Percentiles rank a stretch among this genome's conserved stretches.
Evolutionary conservation across 2,888 invertebrate species (phyloP).

Genomic region (Caenorhabditis afra): DNA sequence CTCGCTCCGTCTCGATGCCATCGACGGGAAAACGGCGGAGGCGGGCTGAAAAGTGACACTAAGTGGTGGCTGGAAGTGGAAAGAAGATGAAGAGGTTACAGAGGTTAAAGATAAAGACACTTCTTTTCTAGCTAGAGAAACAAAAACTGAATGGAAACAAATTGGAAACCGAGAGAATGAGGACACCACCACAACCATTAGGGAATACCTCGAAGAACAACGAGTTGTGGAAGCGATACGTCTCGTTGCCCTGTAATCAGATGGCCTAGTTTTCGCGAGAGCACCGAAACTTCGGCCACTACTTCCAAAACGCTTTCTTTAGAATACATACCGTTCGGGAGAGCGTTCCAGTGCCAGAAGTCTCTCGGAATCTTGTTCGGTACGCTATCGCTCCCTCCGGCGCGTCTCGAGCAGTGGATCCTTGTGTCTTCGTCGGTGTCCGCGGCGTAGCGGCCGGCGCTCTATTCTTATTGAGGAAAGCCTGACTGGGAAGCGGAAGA

Average conservation of each 20-base stretch:
- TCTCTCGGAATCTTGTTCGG: constrained; percentile 33
- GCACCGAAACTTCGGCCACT: too few species aligned
- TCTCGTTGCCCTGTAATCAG: constrained; percentile 57
- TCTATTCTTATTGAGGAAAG: constrained; percentile 51
- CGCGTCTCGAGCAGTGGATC: too few species aligned
- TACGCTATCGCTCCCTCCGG: constrained; percentile 40
- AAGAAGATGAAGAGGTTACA: too few species aligned
- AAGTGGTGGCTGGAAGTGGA: not conserved
- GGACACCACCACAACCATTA: constrained; percentile 3
- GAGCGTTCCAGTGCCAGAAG: not conserved
- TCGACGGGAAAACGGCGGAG: constrained; percentile 53
- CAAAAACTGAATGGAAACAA: constrained; percentile 4
- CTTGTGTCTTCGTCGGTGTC: constrained; percentile 2
- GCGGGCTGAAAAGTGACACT: constrained; percentile 53
- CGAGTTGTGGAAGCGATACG: constrained; percentile 54
- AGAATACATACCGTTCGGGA: constrained; percentile 47
- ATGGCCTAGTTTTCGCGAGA: not conserved
- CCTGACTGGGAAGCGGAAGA: constrained; percentile 44
- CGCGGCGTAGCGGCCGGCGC: constrained; percentile 20
- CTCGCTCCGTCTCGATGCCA: constrained; percentile 52
- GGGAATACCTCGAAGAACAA: constrained; percentile 55
- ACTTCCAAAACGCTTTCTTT: too few species aligned
- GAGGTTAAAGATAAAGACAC: constrained; percentile 5
- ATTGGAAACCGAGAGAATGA: constrained; percentile 5
- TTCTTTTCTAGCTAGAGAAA: constrained; percentile 8